Evolutionary conservation across 2,797 vertebrate species (phyloP).

Genomic region (Kryptopterus vitreolus): DNA sequence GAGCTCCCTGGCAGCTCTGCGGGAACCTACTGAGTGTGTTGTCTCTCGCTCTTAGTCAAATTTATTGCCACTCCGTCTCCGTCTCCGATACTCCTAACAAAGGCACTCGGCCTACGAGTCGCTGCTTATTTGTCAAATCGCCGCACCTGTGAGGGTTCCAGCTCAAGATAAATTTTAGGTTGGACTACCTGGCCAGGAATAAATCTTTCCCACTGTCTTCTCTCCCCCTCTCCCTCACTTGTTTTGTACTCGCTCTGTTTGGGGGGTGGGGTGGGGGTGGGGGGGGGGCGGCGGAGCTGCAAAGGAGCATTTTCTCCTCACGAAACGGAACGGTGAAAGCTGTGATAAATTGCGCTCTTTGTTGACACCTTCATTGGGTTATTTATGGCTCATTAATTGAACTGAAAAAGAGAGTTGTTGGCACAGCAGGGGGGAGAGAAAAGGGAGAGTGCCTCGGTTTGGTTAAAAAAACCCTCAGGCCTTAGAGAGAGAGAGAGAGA

Average conservation of each 20-base stretch:
- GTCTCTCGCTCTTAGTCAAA: slow-evolving; percentile 88
- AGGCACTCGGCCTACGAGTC: slow-evolving; percentile 77
- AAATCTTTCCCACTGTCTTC: slow-evolving; percentile 77
- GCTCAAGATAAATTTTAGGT: slow-evolving; percentile 88
- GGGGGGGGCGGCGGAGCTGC: slow-evolving; percentile 69
- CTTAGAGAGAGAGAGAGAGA: slow-evolving; percentile 50
- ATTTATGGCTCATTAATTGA: slow-evolving; percentile 99
- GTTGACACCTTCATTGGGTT: slow-evolving; percentile 99
- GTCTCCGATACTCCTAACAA: slow-evolving; percentile 82
- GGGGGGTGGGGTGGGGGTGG: too few species aligned
- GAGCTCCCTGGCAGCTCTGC: slow-evolving; percentile 67
- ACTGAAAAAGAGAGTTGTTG: slow-evolving; percentile 90
- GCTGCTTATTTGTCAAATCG: slow-evolving; percentile 90
- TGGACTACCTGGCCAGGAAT: slow-evolving; percentile 78
- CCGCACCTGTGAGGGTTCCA: slow-evolving; percentile 90
- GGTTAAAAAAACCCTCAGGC: slow-evolving; percentile 70
- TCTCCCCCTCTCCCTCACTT: slow-evolving; percentile 43
- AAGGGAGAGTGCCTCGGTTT: slow-evolving; percentile 69
- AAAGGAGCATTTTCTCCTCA: slow-evolving; percentile 79
- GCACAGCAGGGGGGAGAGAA: slow-evolving; percentile 77
- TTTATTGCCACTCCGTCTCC: slow-evolving; percentile 87
- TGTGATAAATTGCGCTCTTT: slow-evolving; percentile 93
- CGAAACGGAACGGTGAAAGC: slow-evolving; percentile 83
- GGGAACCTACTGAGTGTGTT: slow-evolving; percentile 74
- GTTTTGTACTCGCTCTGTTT: slow-evolving; percentile 71